Base-by-base conservation (phyloP, 2,113 vertebrate genomes). In the Sapayoa aenigma region DNA sequence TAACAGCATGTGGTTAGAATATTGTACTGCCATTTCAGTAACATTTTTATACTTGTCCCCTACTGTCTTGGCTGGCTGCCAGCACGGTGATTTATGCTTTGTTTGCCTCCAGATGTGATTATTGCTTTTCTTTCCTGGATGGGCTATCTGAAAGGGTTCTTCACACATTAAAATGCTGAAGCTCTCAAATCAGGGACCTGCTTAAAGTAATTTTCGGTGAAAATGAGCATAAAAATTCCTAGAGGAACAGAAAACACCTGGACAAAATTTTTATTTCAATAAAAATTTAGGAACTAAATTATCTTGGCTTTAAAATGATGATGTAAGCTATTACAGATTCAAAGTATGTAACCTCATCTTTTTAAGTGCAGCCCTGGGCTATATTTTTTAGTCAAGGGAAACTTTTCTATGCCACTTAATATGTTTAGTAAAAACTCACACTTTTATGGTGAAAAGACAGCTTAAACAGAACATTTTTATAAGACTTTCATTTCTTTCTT, bases 41-140 rank as follows among this genome's bases (percentile, higher is more conserved):
- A 94, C 74, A 94, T 88, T 95, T 96, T 95, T 89, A 94, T 66
- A 74, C 89, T 94, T 91, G 87, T 95, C 93, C 91, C 93, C 96
- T 87, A 85, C 89, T 85, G 94, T 84, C 84, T 92, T 94, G 94
- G 95, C 84, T 90, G 75, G 15, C 55, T 89, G 80, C 95, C 95
- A 93, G 88, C 62, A 55, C 0, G 0, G 89, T 85, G 71, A 96
- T 95, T 94, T 91, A 89, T 77, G 81, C 84, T 83, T 94, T 80
- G 81, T 93, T 96, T 95, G 81, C 63, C 75, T 94, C 86, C 87
- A 95, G 94, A 95, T 92, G 89, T 84, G 95, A 96, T 93, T 94
- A 93, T 69, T 91, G 69, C 81, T 90, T 84, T 96, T 86, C 86
- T 95, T 85, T 87, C 77, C 66, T 83, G 72, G 37, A 92, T 83